These are phyloP conservation scores for Eolophus roseicapilla DNA, from an alignment of 2,113 vertebrate species.

Conservation along the genomic window DNA sequence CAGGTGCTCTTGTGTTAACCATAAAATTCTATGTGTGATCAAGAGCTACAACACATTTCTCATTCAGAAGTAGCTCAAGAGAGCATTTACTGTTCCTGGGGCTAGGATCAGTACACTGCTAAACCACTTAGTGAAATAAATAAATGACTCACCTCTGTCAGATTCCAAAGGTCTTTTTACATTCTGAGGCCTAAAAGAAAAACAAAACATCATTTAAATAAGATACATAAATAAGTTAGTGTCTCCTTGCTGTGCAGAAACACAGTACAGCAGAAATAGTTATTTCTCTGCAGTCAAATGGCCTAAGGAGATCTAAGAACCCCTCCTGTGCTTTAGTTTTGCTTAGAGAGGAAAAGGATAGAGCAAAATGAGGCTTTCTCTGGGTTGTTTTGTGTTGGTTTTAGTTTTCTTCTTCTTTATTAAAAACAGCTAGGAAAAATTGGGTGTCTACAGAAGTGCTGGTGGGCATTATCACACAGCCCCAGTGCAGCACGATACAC, in stretches of 20 bases:
- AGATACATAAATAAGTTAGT: background rate
- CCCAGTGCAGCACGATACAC: accelerated
- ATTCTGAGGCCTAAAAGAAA: slow-evolving; percentile 80
- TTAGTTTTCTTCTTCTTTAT: background rate
- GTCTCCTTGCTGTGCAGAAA: background rate
- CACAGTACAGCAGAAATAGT: background rate
- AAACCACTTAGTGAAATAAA: slow-evolving; percentile 1
- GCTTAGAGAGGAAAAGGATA: background rate
- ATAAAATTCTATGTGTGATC: background rate
- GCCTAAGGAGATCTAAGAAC: background rate
- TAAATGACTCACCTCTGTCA: slow-evolving; percentile 75
- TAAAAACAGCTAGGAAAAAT: background rate
- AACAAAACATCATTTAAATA: slow-evolving; percentile 1
- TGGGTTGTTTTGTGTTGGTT: background rate
- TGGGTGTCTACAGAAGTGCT: background rate
- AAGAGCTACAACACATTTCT: background rate
- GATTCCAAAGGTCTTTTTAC: slow-evolving; percentile 83
- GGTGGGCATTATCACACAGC: no score
- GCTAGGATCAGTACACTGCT: background rate
- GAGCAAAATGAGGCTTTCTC: background rate
- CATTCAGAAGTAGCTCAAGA: background rate
- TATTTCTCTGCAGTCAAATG: background rate
- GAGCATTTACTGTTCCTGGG: background rate
- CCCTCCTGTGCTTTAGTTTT: background rate
- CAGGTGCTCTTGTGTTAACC: background rate